Percentiles rank a stretch among this genome's conserved stretches.
phyloP scores from a whole-genome alignment of 1,140 invertebrate genomes.

The Lepidurus couesii region DNA sequence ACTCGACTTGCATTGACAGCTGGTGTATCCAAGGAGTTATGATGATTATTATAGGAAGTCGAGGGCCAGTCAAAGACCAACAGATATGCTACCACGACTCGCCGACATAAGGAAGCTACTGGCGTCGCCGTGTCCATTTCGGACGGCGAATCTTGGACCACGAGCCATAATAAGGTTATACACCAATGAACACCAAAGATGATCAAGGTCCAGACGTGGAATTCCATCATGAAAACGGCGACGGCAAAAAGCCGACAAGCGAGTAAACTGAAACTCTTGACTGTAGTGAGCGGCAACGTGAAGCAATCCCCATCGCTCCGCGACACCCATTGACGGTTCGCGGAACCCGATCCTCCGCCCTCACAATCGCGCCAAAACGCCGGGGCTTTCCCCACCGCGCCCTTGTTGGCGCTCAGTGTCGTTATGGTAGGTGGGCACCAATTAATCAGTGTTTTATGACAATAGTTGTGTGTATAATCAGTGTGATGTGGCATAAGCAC shows the following conservation, averaged over 20 bases:
- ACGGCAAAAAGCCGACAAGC: constrained; percentile 32
- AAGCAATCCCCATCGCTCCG: constrained; percentile 26
- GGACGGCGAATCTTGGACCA: constrained; percentile 32
- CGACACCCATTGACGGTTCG: neutral
- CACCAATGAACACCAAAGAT: constrained; percentile 35
- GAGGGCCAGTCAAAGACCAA: constrained; percentile 35
- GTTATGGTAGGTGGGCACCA: constrained; percentile 6
- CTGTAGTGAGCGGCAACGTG: constrained; percentile 20
- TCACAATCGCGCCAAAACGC: neutral
- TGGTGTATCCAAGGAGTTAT: neutral
- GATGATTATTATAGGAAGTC: neutral
- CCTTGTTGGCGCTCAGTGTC: neutral
- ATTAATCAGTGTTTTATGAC: constrained; percentile 1
- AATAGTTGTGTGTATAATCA: neutral
- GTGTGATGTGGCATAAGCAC: constrained; percentile 15
- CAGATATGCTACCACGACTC: constrained; percentile 31
- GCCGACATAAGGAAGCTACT: constrained; percentile 27
- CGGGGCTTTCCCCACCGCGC: neutral
- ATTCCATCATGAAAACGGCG: constrained; percentile 34
- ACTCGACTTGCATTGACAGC: constrained; percentile 19
- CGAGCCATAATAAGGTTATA: constrained; percentile 31
- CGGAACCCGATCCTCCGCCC: neutral
- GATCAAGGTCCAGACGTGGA: constrained; percentile 33
- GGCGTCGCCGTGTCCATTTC: constrained; percentile 28
- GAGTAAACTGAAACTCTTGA: constrained; percentile 33